Evolutionary conservation across 2,113 vertebrate species (phyloP).

Genomic region (Eidolon helvum): DNA sequence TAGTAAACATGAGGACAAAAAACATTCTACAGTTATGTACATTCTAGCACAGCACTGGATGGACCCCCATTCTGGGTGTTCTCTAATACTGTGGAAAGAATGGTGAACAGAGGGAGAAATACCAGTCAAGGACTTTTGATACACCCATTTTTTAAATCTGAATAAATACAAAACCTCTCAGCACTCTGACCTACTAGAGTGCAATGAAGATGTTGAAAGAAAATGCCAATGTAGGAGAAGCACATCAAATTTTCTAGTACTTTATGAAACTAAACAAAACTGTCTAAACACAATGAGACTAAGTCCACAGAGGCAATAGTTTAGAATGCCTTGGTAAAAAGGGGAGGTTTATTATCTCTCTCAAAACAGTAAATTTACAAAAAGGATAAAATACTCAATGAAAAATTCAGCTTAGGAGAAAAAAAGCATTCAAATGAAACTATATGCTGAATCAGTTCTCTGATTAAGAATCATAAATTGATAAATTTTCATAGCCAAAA

Average conservation of each 20-base stretch:
- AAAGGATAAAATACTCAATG: neutral
- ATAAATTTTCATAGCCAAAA: neutral
- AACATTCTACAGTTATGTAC: neutral
- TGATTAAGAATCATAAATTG: neutral
- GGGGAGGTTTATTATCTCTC: neutral
- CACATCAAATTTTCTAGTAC: neutral
- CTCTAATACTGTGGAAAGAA: neutral
- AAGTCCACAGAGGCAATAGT: neutral
- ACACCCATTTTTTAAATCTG: neutral
- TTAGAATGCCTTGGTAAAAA: neutral
- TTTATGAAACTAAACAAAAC: neutral
- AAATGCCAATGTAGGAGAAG: neutral
- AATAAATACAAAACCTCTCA: slow-evolving; percentile 23
- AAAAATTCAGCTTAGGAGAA: neutral
- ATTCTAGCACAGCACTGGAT: neutral
- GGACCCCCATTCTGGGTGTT: neutral
- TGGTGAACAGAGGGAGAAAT: neutral
- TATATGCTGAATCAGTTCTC: neutral
- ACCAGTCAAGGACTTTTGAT: neutral
- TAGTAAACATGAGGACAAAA: neutral
- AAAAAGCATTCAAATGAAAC: neutral
- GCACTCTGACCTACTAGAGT: neutral
- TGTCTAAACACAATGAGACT: neutral
- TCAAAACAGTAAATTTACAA: neutral
- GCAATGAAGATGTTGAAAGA: neutral